These are phyloP conservation scores for Leptopilina clavipes DNA, from an alignment of 1,140 invertebrate species.

Conservation along the genomic window DNA sequence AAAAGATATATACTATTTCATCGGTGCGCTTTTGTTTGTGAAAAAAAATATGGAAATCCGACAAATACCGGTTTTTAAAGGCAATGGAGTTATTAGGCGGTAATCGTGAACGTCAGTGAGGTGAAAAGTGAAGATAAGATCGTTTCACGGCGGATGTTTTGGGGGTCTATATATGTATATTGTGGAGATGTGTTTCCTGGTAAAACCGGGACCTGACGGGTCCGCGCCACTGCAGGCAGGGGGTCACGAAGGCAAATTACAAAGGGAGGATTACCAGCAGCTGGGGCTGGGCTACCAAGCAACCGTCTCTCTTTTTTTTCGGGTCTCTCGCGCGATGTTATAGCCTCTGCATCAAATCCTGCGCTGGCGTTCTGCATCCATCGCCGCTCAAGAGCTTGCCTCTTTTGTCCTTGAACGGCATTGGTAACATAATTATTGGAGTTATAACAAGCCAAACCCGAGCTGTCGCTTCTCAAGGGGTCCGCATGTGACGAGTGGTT, in stretches of 20 bases:
- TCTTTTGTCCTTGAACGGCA: constrained; percentile 71
- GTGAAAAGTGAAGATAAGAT: constrained; percentile 29
- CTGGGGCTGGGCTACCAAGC: constrained; percentile 70
- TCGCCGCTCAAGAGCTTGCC: constrained; percentile 58
- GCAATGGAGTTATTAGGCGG: constrained; percentile 12
- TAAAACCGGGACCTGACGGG: not conserved
- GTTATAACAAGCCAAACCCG: constrained; percentile 74
- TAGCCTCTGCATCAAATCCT: constrained; percentile 26
- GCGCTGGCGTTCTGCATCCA: constrained; percentile 37
- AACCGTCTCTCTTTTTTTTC: constrained; percentile 64
- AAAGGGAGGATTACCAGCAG: constrained; percentile 76
- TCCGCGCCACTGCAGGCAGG: constrained; percentile 67
- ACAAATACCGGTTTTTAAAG: not conserved
- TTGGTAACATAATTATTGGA: constrained; percentile 77
- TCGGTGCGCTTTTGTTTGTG: not conserved
- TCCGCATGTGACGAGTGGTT: constrained; percentile 63
- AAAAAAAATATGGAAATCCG: not conserved
- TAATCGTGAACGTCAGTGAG: not conserved
- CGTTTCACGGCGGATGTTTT: constrained; percentile 18
- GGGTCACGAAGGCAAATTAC: constrained; percentile 74
- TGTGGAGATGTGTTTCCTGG: constrained; percentile 23
- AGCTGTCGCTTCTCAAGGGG: constrained; percentile 63
- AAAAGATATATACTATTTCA: no score
- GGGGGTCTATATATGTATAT: not conserved
- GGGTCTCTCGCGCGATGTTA: constrained; percentile 58